Evolutionary conservation across 2,113 vertebrate species (phyloP), one percentile per base, ranked within the genome.

Genomic region (Scomber japonicus): DNA sequence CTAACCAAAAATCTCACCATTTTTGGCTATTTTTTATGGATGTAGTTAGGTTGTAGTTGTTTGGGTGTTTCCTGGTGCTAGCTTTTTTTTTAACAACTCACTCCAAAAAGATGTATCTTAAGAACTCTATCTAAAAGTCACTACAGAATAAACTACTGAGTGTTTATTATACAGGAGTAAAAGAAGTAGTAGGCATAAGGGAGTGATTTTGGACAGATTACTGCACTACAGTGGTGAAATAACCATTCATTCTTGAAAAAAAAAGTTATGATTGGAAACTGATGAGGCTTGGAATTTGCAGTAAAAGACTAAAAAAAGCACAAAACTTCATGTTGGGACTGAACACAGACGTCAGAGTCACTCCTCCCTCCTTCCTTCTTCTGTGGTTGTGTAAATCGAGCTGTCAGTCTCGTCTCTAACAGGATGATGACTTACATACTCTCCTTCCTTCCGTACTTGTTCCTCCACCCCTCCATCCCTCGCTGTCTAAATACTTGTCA

Each of bases 401-500:
- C 81, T 75, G 85, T 83, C 80, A 76, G 50, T 84, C 31, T 88
- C 8, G 31, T 75, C 67, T 85, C 56, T 62, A 65, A 87, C 84
- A 88, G 80, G 82, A 90, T 72, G 75, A 89, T 83, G 83, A 90
- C 83, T 88, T 76, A 59, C 80, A 83, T 64, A 85, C 75, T 64
- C 84, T 74, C 73, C 73, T 85, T 82, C 78, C 65, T 80, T 75
- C 72, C 45, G 30, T 11, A 68, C 27, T 31, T 3, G 5, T 60
- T 45, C 35, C 64, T 49, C 27, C 71, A 21, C 54, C 61, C 16
- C 61, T 49, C 74, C 59, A 79, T 83, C 69, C 62, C 74, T 69
- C 17, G 10, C 83, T 73, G 80, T 84, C 81, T 86, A 92, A 91
- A 92, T 88, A 91, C 63, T 54, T 87, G 81, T 91, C 89, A 80